Conservation (phyloP, 1,140 invertebrate species). For the Heliothis virescens region DNA sequence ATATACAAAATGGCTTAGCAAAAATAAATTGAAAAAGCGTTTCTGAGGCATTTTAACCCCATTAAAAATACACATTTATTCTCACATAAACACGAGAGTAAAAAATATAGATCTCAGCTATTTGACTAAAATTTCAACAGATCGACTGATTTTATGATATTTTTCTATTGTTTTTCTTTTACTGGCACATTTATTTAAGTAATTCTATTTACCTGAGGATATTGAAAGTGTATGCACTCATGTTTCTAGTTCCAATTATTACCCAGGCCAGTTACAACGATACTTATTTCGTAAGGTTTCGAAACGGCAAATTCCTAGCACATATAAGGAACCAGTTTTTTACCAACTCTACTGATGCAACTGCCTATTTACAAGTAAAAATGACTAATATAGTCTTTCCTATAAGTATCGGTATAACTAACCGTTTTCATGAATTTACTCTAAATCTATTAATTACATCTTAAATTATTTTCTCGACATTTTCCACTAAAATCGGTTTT, state of each 20-base stretch:
- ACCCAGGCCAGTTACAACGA: background rate
- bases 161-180: conserved; percentile 15
- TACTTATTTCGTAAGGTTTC: background rate
- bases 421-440: background rate
- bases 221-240: background rate
- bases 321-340: background rate
- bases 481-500: conserved; percentile 71
- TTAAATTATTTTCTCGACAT: conserved; percentile 59
- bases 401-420: background rate
- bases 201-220: background rate
- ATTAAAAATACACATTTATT: conserved; percentile 39
- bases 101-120: conserved; percentile 77
- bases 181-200: background rate
- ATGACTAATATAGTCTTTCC: background rate
- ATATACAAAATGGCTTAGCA: conserved; percentile 75
- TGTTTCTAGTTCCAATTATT: background rate
- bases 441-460: conserved; percentile 35
- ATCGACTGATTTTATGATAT: conserved; percentile 1
- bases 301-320: background rate
- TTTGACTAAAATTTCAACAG: conserved; percentile 31
- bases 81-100: conserved; percentile 66
- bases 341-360: background rate
- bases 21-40: conserved; percentile 77
- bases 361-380: conserved; percentile 3
- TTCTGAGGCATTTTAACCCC: conserved; percentile 9